Base-by-base conservation (phyloP, 2,888 invertebrate species). In the Andrena hattorfiana region DNA sequence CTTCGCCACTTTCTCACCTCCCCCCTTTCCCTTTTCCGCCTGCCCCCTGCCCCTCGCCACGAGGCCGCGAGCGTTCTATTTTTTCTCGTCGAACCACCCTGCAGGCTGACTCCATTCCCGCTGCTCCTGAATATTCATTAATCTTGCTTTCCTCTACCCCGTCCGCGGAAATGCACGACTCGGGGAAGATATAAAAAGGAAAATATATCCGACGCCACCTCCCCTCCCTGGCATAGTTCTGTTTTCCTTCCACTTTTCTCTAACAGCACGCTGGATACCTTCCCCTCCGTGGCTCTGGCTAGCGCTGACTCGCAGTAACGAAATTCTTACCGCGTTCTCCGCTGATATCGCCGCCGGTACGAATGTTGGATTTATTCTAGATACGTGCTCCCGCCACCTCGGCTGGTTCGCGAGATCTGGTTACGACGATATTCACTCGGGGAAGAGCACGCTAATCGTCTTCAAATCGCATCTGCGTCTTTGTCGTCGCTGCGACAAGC, bases 41-140 rank as follows among this genome's bases (percentile, higher is more conserved):
- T 2, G 48, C 30, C 30, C 26, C 64, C 64, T 63, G 23, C 51
- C 56, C 42, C 78, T 72, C 74, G 8, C 68, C 30, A 51, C 51
- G 42, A 42, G 13, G 42, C 35, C 69, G 5, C 42, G 28, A 30
- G 13, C 28, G 23, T 60, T 74, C 77, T 80, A 77, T 86, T 86
- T 86, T 86, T 86, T 82, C 20, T 63, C 81, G 68, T 73, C 77
- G 76, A 85, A 76, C 74, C 85, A 80, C 70, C 78, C 79, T 54
- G 62, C 82, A 80, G 85, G 84, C 87, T 80, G 85, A 85, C 87
- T 90, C 83, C 79, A 83, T 85, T 85, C 71, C 16, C 81, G 81
- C 74, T 71, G 77, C 89, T 87, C 72, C 89, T 92, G 89, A 90
- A 92, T 92, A 91, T 91, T 91, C 90, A 91, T 91, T 89, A 89